Conservation (phyloP, 2,797 vertebrate species). For the Echiichthys vipera region DNA sequence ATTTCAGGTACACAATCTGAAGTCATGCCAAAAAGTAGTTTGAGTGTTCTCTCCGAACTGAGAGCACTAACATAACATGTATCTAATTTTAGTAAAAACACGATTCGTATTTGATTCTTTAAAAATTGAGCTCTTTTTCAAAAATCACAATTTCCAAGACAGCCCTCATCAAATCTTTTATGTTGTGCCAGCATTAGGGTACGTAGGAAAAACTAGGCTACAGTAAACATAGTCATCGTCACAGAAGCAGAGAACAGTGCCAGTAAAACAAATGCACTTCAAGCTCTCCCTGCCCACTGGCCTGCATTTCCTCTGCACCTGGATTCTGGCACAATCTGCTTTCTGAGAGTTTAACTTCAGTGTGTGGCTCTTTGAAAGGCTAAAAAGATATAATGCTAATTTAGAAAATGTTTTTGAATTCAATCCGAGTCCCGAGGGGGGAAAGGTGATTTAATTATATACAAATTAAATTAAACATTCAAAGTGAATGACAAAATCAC, state of each 20-base stretch:
- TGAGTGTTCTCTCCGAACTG: background rate
- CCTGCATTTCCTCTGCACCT: slow-evolving; percentile 64
- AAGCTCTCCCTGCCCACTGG: slow-evolving; percentile 66
- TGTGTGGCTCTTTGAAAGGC: slow-evolving; percentile 20
- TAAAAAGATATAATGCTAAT: slow-evolving; percentile 6
- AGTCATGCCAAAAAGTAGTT: background rate
- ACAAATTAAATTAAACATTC: slow-evolving; percentile 11
- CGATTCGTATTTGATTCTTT: background rate
- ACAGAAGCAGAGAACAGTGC: slow-evolving; percentile 55
- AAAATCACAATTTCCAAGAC: slow-evolving; percentile 51
- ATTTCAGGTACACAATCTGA: background rate
- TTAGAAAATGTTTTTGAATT: slow-evolving; percentile 8
- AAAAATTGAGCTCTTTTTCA: slow-evolving; percentile 28
- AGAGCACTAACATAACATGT: background rate
- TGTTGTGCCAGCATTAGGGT: slow-evolving; percentile 55
- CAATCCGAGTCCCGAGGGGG: background rate
- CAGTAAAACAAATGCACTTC: slow-evolving; percentile 68
- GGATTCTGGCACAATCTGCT: slow-evolving; percentile 43
- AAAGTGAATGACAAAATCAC: background rate
- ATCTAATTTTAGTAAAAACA: background rate
- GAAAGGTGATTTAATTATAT: background rate
- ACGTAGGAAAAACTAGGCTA: slow-evolving; percentile 62
- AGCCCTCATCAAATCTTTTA: slow-evolving; percentile 59
- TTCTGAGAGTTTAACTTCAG: slow-evolving; percentile 29
- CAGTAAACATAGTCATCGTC: slow-evolving; percentile 57